These are phyloP conservation scores for Mus pahari DNA, from an alignment of 2,113 vertebrate species.

Conservation along the genomic window DNA sequence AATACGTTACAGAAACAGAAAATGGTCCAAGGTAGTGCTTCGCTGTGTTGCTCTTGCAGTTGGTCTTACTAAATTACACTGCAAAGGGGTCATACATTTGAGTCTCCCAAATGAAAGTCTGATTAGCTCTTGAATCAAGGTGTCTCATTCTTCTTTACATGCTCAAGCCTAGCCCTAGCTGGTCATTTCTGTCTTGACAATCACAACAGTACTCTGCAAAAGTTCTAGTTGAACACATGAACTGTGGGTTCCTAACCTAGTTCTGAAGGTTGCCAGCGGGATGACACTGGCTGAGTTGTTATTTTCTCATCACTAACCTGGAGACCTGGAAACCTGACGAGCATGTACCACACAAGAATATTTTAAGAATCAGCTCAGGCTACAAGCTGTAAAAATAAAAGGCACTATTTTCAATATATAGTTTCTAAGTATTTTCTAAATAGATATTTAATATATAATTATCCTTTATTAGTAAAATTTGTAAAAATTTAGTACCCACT, in stretches of 20 bases:
- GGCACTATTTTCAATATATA: conserved; percentile 30
- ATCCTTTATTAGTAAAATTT: conserved; percentile 49
- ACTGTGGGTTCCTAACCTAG: neutral
- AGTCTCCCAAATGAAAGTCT: neutral
- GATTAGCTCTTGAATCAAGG: neutral
- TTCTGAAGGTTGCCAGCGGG: neutral
- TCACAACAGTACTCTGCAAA: neutral
- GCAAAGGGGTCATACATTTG: neutral
- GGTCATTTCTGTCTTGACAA: conserved; percentile 1
- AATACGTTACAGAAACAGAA: neutral
- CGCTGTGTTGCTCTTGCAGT: neutral
- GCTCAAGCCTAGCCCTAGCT: neutral
- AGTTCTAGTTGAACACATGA: neutral
- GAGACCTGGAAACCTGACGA: neutral
- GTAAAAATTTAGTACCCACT: conserved; percentile 34
- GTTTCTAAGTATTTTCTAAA: conserved; percentile 32
- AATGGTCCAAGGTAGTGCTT: neutral
- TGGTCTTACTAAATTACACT: neutral
- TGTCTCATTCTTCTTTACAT: neutral
- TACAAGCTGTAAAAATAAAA: conserved; percentile 34
- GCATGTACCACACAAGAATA: neutral
- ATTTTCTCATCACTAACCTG: neutral
- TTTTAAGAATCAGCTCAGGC: conserved; percentile 32
- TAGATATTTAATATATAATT: neutral
- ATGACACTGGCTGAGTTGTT: neutral